Evolutionary conservation across 2,888 invertebrate genomes (phyloP), one percentile per base, ranked within the genome.

Genomic region (Achlya flavicornis): DNA sequence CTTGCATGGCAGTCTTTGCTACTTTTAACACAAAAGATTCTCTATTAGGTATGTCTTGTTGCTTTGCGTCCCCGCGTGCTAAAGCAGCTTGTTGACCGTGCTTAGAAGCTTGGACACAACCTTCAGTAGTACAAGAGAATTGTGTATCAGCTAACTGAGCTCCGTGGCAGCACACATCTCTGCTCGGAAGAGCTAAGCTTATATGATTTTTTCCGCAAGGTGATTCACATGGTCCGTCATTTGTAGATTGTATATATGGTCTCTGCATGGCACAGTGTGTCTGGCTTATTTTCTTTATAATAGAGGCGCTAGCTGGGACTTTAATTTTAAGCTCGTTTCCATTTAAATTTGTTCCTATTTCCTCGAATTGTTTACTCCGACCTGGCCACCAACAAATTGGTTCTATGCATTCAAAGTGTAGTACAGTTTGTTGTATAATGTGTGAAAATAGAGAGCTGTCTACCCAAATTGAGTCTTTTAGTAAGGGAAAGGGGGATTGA

Each of bases 21-120:
- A 96, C 95, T 80, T 95, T 94, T 63, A 96, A 81, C n/a, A 96
- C 94, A 69, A 95, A 96, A 7, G 94, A 88, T 70, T 95, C 95
- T 75, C 90, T 94, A 59, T 95, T 94, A 0, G 93, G 91, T 68
- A 93, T 83, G 0, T 92, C 92, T 60, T 89, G 75, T 61, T 73
- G 74, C 81, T 85, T 94, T 73, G 66, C 65, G 63, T 90, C 91
- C 8, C 88, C 87, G 33, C 88, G 88, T 53, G 83, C 86, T 59
- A 84, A 68, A 26, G 78, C 77, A 4, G 78, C 67, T 68, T 88
- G 86, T 65, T 85, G 87, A n/a, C 81, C 84, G 65, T 93, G 93
- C 67, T 87, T 91, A 10, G 83, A 75, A 41, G 86, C 72, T 71
- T 87, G 85, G 3, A 76, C 67, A 70, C 93, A 93, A 62, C 91